phyloP scores from a whole-genome alignment of 2,888 invertebrate genomes.

The Synergus japonicus region DNA sequence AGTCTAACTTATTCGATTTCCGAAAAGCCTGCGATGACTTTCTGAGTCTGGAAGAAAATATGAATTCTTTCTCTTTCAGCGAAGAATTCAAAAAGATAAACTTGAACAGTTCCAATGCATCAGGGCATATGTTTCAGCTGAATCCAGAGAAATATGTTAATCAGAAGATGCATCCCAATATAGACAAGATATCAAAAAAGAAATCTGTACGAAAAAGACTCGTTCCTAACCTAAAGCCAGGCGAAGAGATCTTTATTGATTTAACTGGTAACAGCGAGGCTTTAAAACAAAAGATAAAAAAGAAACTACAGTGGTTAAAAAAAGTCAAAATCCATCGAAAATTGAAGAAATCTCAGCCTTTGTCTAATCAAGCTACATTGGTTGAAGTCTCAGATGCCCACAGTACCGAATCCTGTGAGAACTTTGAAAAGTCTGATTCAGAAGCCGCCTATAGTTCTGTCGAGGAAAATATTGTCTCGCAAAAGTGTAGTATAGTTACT shows the following conservation, averaged over 20 bases:
- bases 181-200: background rate
- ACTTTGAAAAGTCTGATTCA: background rate
- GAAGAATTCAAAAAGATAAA: constrained; percentile 5
- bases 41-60: constrained; percentile 60
- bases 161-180: constrained; percentile 8
- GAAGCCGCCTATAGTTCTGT: background rate
- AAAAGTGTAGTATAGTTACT: background rate
- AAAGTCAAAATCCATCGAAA: constrained; percentile 5
- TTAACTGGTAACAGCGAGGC: constrained; percentile 15
- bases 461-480: background rate
- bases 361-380: constrained; percentile 37
- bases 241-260: constrained; percentile 28
- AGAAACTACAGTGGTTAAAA: constrained; percentile 15
- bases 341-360: constrained; percentile 6
- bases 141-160: background rate
- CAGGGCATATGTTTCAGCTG: background rate
- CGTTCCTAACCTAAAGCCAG: constrained; percentile 43
- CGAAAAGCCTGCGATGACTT: constrained; percentile 63
- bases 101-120: background rate
- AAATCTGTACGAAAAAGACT: constrained; percentile 39
- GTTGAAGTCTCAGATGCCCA: constrained; percentile 48
- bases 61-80: background rate
- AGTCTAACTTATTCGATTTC: constrained; percentile 65
- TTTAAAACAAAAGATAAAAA: constrained; percentile 28
- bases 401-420: constrained; percentile 43